A percentile compares a stretch with the other conserved stretches of the same genome.
phyloP scores from a whole-genome alignment of 1,140 invertebrate species.

The Cardiocondyla obscurior region DNA sequence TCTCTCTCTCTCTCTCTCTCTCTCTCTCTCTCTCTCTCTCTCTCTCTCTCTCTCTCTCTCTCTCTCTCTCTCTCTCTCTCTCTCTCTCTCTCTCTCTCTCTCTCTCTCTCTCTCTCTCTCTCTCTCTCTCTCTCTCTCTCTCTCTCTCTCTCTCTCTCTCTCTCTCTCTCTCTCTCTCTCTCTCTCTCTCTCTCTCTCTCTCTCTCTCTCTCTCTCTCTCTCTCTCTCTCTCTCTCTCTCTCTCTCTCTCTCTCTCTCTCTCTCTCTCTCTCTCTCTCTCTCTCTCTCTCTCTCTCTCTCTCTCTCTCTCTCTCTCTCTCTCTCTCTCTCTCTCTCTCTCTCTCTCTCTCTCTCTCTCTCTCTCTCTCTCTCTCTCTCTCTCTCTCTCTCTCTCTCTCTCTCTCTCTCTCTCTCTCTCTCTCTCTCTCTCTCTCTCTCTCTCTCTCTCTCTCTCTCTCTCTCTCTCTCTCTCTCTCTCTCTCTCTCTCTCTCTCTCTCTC shows the following conservation, averaged over 20 bases:
- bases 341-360: conserved; percentile 65
- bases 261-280: conserved; percentile 44
- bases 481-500: conserved; percentile 66
- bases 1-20: conserved; percentile 66
- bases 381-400: conserved; percentile 66
- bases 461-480: conserved; percentile 49
- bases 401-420: conserved; percentile 50
- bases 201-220: conserved; percentile 61
- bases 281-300: conserved; percentile 61
- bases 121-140: conserved; percentile 30
- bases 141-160: conserved; percentile 66
- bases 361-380: conserved; percentile 30
- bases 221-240: conserved; percentile 44
- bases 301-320: conserved; percentile 57
- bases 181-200: conserved; percentile 56
- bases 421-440: conserved; percentile 56
- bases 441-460: conserved; percentile 61
- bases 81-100: conserved; percentile 51
- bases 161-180: conserved; percentile 50
- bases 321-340: conserved; percentile 51
- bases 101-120: conserved; percentile 65
- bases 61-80: conserved; percentile 57
- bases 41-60: conserved; percentile 61
- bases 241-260: conserved; percentile 66
- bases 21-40: conserved; percentile 44